These are phyloP conservation scores for Reticulitermes speratus DNA, from an alignment of 1,140 invertebrate genomes.

Conservation along the genomic window DNA sequence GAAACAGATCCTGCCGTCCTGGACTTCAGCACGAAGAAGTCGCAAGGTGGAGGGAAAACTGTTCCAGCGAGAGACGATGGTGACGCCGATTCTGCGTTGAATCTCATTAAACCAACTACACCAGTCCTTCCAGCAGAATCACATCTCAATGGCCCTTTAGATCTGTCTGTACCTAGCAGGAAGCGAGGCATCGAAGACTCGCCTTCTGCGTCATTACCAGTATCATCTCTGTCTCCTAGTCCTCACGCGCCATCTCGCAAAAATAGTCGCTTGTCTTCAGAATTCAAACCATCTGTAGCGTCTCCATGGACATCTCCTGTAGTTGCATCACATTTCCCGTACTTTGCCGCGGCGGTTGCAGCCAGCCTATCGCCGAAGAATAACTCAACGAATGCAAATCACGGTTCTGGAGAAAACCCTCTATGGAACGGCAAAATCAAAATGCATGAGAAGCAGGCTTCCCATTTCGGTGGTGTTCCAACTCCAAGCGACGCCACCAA, in stretches of 20 bases:
- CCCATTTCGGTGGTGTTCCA: constrained; percentile 45
- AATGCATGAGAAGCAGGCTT: constrained; percentile 44
- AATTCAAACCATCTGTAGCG: constrained; percentile 61
- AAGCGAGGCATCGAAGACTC: constrained; percentile 68
- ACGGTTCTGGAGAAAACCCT: constrained; percentile 38
- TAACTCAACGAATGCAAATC: constrained; percentile 46
- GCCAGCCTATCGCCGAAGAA: constrained; percentile 74
- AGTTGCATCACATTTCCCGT: constrained; percentile 72
- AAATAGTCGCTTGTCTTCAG: constrained; percentile 47
- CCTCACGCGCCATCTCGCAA: constrained; percentile 39
- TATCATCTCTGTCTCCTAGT: constrained; percentile 21
- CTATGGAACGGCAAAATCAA: constrained; percentile 83
- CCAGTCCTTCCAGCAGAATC: constrained; percentile 53
- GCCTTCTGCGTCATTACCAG: constrained; percentile 55
- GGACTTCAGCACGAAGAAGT: constrained; percentile 73
- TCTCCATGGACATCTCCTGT: constrained; percentile 76
- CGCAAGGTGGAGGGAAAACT: constrained; percentile 41
- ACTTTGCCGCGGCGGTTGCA: constrained; percentile 76
- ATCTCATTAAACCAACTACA: constrained; percentile 62
- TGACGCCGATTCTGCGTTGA: constrained; percentile 62
- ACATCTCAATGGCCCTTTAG: constrained; percentile 71
- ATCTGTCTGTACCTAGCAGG: constrained; percentile 73
- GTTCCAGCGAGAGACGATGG: constrained; percentile 47
- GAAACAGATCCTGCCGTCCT: constrained; percentile 56
- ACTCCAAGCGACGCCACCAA: constrained; percentile 77